A percentile compares a stretch with the other conserved stretches of the same genome.
These are phyloP conservation scores for Azorinus chamasolen DNA, from an alignment of 2,888 invertebrate species.

Conservation along the genomic window DNA sequence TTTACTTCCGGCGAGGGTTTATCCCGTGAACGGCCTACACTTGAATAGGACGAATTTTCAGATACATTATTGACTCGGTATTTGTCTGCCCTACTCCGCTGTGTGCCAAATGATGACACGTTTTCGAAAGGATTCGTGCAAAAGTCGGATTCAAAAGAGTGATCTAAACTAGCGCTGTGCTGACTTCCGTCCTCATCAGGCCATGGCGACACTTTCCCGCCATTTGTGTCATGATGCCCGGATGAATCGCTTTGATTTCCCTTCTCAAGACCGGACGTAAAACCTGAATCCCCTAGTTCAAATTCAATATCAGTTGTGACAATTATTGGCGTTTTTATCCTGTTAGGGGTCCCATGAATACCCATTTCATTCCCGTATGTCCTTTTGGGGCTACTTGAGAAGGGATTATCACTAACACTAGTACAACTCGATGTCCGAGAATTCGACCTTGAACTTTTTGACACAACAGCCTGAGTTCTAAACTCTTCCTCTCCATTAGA, in stretches of 20 bases:
- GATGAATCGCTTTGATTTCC: slow-evolving; percentile 51
- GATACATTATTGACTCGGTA: not conserved
- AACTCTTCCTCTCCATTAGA: slow-evolving; percentile 60
- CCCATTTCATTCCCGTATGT: not conserved
- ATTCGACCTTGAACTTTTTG: slow-evolving; percentile 52
- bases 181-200: slow-evolving; percentile 51
- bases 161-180: slow-evolving; percentile 17
- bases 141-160: slow-evolving; percentile 70
- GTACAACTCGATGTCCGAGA: slow-evolving; percentile 60
- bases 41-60: slow-evolving; percentile 5
- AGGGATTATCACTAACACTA: slow-evolving; percentile 60
- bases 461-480: slow-evolving; percentile 70
- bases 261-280: slow-evolving; percentile 51
- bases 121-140: slow-evolving; percentile 5
- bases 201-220: slow-evolving; percentile 59
- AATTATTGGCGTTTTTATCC: slow-evolving; percentile 1
- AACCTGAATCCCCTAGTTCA: slow-evolving; percentile 58
- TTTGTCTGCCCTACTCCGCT: not conserved
- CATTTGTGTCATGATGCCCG: slow-evolving; percentile 40
- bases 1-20: not conserved
- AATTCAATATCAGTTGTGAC: slow-evolving; percentile 33
- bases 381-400: slow-evolving; percentile 22
- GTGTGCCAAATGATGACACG: not conserved
- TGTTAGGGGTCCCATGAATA: not conserved
- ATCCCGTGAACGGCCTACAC: not conserved